Evolutionary conservation across 2,113 vertebrate genomes (phyloP), one percentile per base, ranked within the genome.

Genomic region (Oncorhynchus keta): DNA sequence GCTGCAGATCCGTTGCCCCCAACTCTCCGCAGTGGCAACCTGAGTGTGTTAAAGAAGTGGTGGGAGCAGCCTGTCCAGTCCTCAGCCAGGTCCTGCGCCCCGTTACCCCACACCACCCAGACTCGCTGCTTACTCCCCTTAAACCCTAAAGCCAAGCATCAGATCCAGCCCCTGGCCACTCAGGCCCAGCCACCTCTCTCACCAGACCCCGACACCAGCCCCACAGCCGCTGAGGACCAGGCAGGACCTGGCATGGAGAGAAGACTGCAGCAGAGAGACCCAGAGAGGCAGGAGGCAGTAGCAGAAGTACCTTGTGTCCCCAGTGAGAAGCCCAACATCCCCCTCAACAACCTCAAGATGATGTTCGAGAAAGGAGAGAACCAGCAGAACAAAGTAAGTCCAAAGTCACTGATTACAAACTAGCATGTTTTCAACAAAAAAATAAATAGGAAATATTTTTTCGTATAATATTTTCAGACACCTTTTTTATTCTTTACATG

Each of bases 271-370:
- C 81, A 79, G 35, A 77, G 89, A 89, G 91, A 93, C 28, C 39
- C 88, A 0, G 91, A 90, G 0, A 87, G 2, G 61, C 26, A 83
- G 88, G 87, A 74, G 83, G 75, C 68, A 1, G 82, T 28, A 2
- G 66, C 66, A 0, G 84, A 80, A 1, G 64, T 82, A 0, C 87
- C 2, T 93, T 94, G 24, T 66, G 87, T 3, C 0, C n/a, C 85
- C 0, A 91, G 91, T 0, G 96, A 98, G 89, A 98, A 95, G 76
- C 95, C 94, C 73, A 96, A 72, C 20, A 91, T 99, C 6, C 90
- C 96, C 0, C 93, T 99, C 68, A 97, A 74, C 93, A 96, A 94
- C 66, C 96, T 99, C 4, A 99, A 98, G 94, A 96, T 95, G 97
- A 95, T 99, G 95, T 99, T 99, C 70, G 97, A 99, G 81, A 96